These are phyloP conservation scores for Periophthalmus modestus DNA, from an alignment of 2,113 vertebrate genomes.

Conservation along the genomic window DNA sequence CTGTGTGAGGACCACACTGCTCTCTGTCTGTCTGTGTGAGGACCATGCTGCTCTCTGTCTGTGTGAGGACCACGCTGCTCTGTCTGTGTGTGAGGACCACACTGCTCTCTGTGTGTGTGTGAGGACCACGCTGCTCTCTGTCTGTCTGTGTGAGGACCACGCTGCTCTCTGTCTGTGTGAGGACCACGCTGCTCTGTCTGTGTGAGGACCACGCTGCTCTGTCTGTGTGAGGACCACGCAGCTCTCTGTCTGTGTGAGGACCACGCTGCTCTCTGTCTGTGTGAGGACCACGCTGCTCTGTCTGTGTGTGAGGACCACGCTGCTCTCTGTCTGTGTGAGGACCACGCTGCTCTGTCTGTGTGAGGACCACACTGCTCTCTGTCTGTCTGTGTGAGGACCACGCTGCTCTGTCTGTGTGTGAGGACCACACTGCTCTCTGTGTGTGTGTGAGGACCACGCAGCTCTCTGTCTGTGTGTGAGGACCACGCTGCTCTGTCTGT, in stretches of 20 bases:
- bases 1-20: too few relatives aligned
- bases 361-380: too few relatives aligned
- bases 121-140: constrained; percentile 8
- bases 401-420: constrained; percentile 18
- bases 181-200: constrained; percentile 18
- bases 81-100: constrained; percentile 15
- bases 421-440: constrained; percentile 7
- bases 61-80: constrained; percentile 9
- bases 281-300: constrained; percentile 8
- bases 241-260: constrained; percentile 15
- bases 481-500: constrained; percentile 7
- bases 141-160: constrained; percentile 16
- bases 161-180: constrained; percentile 17
- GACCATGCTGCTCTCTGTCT: constrained; percentile 17
- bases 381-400: constrained; percentile 17
- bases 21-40: constrained; percentile 21
- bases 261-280: constrained; percentile 16
- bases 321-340: constrained; percentile 18
- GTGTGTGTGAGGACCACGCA: constrained; percentile 16
- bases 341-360: constrained; percentile 7
- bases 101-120: constrained; percentile 19
- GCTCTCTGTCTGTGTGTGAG: constrained; percentile 21
- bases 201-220: constrained; percentile 7
- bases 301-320: constrained; percentile 16
- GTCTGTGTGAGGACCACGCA: too few relatives aligned